Conservation (phyloP, 2,888 invertebrate genomes). For the Iselma pallidipennis region DNA sequence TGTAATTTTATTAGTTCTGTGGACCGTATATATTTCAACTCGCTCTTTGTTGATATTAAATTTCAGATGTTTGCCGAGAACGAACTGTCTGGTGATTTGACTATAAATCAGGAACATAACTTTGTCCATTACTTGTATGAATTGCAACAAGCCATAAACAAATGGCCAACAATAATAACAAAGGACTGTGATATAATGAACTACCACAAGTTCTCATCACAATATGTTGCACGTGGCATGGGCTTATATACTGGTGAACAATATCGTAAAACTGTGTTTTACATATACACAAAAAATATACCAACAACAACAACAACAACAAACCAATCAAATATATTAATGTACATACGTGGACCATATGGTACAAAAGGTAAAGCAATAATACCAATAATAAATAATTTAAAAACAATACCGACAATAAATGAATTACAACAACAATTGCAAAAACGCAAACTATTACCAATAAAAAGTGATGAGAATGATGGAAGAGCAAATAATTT, state of each 20-base stretch:
- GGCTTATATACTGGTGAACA: conserved; percentile 64
- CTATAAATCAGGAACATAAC: conserved; percentile 61
- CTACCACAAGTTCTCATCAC: conserved; percentile 46
- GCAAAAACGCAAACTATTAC: conserved; percentile 16
- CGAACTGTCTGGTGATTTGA: conserved; percentile 60
- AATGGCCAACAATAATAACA: conserved; percentile 25
- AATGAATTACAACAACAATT: conserved; percentile 20
- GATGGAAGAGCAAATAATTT: too few relatives aligned
- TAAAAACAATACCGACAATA: conserved; percentile 20
- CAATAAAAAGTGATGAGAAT: too few relatives aligned
- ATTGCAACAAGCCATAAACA: conserved; percentile 53
- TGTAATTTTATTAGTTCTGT: too few relatives aligned
- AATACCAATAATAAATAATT: conserved; percentile 34
- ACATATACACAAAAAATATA: conserved; percentile 56
- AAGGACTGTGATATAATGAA: conserved; percentile 25
- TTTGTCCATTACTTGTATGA: conserved; percentile 60
- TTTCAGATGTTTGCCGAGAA: conserved; percentile 64
- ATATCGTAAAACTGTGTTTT: conserved; percentile 61
- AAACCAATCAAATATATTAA: conserved; percentile 37
- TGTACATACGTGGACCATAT: conserved; percentile 50
- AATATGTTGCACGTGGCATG: conserved; percentile 65
- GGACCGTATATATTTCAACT: too few relatives aligned
- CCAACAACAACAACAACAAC: conserved; percentile 17
- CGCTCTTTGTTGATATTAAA: too few relatives aligned
- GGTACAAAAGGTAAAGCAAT: conserved; percentile 42